These are phyloP conservation scores for Sinopyrophorus schimmeli DNA, from an alignment of 2,888 invertebrate genomes.

Conservation along the genomic window DNA sequence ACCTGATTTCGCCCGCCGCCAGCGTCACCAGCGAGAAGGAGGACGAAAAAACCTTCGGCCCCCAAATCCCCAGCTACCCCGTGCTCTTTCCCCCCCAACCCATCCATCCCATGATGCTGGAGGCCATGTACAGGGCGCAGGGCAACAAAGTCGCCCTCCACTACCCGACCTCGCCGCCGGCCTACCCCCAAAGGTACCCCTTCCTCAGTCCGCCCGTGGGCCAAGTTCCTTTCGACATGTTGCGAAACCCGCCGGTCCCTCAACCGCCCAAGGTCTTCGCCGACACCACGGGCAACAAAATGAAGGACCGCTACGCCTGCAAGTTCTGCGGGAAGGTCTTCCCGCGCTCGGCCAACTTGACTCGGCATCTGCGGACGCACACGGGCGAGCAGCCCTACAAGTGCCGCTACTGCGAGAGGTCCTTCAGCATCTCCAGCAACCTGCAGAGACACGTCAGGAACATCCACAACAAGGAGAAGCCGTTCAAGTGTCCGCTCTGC, in stretches of 20 bases:
- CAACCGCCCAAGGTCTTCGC: conserved; percentile 51
- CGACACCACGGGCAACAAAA: conserved; percentile 63
- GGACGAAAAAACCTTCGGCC: conserved; percentile 48
- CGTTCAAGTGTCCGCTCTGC: conserved; percentile 96
- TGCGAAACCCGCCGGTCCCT: conserved; percentile 52
- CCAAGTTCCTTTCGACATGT: conserved; percentile 64
- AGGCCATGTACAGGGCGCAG: conserved; percentile 68
- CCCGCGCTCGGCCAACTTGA: conserved; percentile 95
- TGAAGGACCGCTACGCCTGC: conserved; percentile 92
- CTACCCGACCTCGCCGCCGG: conserved; percentile 58
- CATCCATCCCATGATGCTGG: conserved; percentile 71
- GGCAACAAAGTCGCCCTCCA: conserved; percentile 63
- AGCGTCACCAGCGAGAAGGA: conserved; percentile 52
- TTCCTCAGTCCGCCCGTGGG: conserved; percentile 55
- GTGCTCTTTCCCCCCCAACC: conserved; percentile 64
- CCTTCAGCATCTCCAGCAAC: conserved; percentile 98
- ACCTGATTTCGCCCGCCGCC: conserved; percentile 69
- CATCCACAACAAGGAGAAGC: conserved; percentile 98
- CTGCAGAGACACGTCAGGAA: conserved; percentile 97
- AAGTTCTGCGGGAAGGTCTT: conserved; percentile 98
- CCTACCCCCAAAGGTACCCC: conserved; percentile 55
- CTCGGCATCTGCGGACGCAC: conserved; percentile 94
- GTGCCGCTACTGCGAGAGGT: conserved; percentile 97
- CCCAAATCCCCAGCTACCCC: conserved; percentile 54
- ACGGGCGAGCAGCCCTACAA: conserved; percentile 98